These are phyloP conservation scores for Pomatorhinus ruficollis DNA, from an alignment of 2,113 vertebrate species.

Conservation along the genomic window DNA sequence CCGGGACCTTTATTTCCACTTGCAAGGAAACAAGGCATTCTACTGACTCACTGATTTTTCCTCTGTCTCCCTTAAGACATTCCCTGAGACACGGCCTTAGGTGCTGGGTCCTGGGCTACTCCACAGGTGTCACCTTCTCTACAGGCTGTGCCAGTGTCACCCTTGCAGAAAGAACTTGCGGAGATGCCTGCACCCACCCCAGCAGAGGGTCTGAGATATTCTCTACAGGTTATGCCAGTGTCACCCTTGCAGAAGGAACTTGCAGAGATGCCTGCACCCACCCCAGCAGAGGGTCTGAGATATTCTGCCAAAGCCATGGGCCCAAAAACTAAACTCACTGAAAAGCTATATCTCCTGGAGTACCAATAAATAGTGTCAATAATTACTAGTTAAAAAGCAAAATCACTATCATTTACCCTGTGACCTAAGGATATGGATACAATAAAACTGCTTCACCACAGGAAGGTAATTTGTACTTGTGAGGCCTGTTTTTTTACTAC, in stretches of 20 bases:
- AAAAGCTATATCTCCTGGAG: background rate
- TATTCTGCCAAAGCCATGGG: background rate
- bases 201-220: background rate
- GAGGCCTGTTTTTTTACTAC: background rate
- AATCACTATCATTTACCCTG: rapidly evolving
- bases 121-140: background rate
- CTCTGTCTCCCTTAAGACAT: background rate
- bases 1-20: background rate
- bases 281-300: background rate
- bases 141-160: background rate
- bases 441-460: background rate
- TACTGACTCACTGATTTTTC: background rate
- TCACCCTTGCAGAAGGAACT: background rate
- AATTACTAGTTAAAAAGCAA: background rate
- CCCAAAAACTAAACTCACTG: background rate
- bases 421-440: background rate
- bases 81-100: background rate
- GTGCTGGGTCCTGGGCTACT: background rate
- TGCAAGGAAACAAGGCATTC: background rate
- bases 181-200: background rate
- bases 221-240: background rate
- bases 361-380: background rate
- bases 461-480: background rate
- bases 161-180: background rate
- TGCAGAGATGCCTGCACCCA: background rate